Evolutionary conservation across 2,888 invertebrate genomes (phyloP), one percentile per base, ranked within the genome.

Genomic region (Volucella inflata): DNA sequence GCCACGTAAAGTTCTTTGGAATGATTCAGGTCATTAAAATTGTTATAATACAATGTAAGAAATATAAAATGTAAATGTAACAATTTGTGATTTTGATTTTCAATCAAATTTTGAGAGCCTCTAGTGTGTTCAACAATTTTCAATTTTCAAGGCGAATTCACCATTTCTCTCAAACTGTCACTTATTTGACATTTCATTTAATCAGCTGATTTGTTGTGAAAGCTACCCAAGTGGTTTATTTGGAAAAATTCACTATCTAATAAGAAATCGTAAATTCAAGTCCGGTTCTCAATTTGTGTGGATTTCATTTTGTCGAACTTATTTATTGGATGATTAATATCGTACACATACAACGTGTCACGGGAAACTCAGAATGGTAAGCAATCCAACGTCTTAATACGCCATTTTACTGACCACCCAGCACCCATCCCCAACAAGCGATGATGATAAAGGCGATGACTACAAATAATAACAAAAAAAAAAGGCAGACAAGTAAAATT

Each of bases 171-270:
- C 6, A 8, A 44, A 36, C 10, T 71, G 38, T n/a, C 42, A 64
- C 14, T 44, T 68, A 2, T 16, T 16, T 74, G 74, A 51, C 57
- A 74, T 36, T 78, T 64, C 38, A 0, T 40, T 38, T 9, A 48
- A 75, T 85, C 84, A 85, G 84, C 84, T 85, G 84, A 85, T 80
- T 71, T 80, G 80, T 76, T 84, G 80, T 84, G 80, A 84, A 83
- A 75, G 80, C 84, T 76, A 80, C 84, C 30, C 70, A 85, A 80
- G 84, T 85, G 80, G 75, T 80, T 80, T 85, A 80, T 80, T 80
- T 85, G 74, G 21, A 67, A 62, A 67, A 79, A 38, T 17, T 21
- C n/a, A 12, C 55, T 44, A 67, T 44, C 70, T 57, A 51, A 48
- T 59, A 48, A 64, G 16, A 83, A 53, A 10, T 14, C 44, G 36